These are phyloP conservation scores for Tenebrio molitor DNA, from an alignment of 1,140 invertebrate species.

Conservation along the genomic window DNA sequence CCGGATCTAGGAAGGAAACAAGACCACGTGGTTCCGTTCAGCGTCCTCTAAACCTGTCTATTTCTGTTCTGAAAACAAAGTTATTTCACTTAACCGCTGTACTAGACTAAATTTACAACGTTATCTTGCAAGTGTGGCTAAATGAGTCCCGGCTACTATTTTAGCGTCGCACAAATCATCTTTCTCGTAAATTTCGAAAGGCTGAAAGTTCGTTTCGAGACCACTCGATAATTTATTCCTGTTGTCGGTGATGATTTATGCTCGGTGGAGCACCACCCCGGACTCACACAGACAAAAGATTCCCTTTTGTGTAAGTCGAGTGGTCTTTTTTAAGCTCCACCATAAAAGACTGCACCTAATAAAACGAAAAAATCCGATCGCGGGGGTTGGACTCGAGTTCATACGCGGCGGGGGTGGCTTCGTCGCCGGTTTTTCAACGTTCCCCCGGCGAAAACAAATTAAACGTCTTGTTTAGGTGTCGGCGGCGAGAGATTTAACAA, in stretches of 20 bases:
- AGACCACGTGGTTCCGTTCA: slow-evolving; percentile 21
- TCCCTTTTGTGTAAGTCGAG: slow-evolving; percentile 26
- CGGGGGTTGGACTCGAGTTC: slow-evolving; percentile 7
- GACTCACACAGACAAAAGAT: slow-evolving; percentile 17
- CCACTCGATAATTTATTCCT: slow-evolving; percentile 35
- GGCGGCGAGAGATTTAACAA: slow-evolving; percentile 2
- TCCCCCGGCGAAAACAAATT: neutral
- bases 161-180: slow-evolving; percentile 37
- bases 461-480: slow-evolving; percentile 8
- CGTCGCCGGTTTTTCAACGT: neutral
- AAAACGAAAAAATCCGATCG: slow-evolving; percentile 39
- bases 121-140: slow-evolving; percentile 35
- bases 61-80: slow-evolving; percentile 27
- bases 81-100: slow-evolving; percentile 35
- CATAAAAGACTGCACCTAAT: slow-evolving; percentile 10
- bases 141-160: slow-evolving; percentile 29
- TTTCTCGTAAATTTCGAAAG: slow-evolving; percentile 19
- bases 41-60: slow-evolving; percentile 18
- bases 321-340: slow-evolving; percentile 23
- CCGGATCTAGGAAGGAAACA: slow-evolving; percentile 27
- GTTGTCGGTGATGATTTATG: slow-evolving; percentile 36
- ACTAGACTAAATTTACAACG: slow-evolving; percentile 35
- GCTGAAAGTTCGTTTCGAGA: slow-evolving; percentile 8
- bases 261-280: slow-evolving; percentile 23
- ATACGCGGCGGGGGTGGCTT: slow-evolving; percentile 1